Evolutionary conservation across 2,113 vertebrate genomes (phyloP).

Genomic region (Hiodon tergisus): DNA sequence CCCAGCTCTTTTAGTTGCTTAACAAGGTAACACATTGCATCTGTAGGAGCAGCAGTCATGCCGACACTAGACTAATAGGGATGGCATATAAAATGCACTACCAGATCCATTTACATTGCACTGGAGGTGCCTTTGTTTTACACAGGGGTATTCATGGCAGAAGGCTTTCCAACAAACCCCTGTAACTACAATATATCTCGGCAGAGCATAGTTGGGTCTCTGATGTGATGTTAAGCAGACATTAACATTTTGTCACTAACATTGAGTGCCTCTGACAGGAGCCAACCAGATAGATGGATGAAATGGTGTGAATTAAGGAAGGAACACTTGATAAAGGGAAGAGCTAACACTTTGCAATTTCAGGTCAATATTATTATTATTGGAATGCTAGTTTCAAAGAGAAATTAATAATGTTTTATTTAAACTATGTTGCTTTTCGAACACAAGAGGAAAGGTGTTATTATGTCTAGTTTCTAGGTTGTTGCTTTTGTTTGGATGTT

Average conservation of each 20-base stretch:
- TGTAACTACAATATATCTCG: conserved; percentile 32
- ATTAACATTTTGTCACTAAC: conserved; percentile 5
- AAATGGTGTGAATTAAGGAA: conserved; percentile 34
- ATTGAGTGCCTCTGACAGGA: conserved; percentile 35
- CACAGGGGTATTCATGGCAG: conserved; percentile 46
- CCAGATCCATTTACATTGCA: conserved; percentile 66
- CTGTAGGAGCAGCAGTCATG: conserved; percentile 22
- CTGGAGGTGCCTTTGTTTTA: conserved; percentile 52
- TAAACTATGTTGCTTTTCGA: conserved; percentile 57
- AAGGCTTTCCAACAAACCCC: conserved; percentile 43
- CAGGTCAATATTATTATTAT: conserved; percentile 56
- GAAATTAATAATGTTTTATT: conserved; percentile 50
- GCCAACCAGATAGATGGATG: conserved; percentile 29
- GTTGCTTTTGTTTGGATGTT: conserved; percentile 52
- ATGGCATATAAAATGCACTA: conserved; percentile 49
- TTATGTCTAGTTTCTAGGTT: conserved; percentile 57
- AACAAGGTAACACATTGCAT: not conserved
- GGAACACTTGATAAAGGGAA: conserved; percentile 34
- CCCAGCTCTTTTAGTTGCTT: not conserved
- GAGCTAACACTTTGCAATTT: conserved; percentile 36
- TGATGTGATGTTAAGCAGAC: conserved; percentile 29
- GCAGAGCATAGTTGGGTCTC: conserved; percentile 39
- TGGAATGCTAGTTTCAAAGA: conserved; percentile 38
- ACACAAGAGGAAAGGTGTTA: conserved; percentile 48
- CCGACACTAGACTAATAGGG: conserved; percentile 21